Percentiles rank a stretch among this genome's conserved stretches.
These are phyloP conservation scores for Mobula birostris DNA, from an alignment of 2,113 vertebrate genomes.

Conservation along the genomic window DNA sequence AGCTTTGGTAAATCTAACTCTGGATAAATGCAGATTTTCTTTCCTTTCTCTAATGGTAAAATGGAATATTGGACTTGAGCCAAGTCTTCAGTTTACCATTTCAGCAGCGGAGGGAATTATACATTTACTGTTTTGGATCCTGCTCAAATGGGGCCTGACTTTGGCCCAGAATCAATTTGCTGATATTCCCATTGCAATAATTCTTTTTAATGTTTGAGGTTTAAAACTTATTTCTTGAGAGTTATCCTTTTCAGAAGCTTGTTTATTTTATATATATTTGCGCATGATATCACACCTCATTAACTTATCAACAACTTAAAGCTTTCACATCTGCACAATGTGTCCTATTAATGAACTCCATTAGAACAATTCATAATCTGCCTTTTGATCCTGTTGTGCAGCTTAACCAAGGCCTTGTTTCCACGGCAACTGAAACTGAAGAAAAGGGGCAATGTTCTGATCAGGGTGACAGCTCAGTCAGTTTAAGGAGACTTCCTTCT, in stretches of 20 bases:
- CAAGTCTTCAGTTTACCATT: slow-evolving; percentile 29
- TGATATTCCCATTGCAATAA: slow-evolving; percentile 2
- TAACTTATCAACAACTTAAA: slow-evolving; percentile 5
- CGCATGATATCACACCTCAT: neutral
- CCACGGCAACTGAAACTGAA: slow-evolving; percentile 32
- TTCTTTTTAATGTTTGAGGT: slow-evolving; percentile 31
- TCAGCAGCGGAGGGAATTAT: slow-evolving; percentile 17
- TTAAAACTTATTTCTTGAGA: neutral
- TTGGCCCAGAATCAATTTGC: slow-evolving; percentile 19
- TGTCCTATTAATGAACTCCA: slow-evolving; percentile 11
- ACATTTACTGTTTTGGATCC: slow-evolving; percentile 9
- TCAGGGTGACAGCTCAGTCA: slow-evolving; percentile 15
- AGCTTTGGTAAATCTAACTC: slow-evolving; percentile 29
- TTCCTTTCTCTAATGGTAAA: slow-evolving; percentile 23
- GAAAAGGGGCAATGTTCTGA: neutral
- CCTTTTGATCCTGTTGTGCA: slow-evolving; percentile 34
- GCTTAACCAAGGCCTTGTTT: slow-evolving; percentile 15
- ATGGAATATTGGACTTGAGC: slow-evolving; percentile 25
- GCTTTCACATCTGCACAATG: neutral
- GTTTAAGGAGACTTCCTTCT: slow-evolving; percentile 27
- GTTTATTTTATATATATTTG: neutral
- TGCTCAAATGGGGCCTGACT: slow-evolving; percentile 20
- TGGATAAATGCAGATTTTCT: neutral
- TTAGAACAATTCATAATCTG: slow-evolving; percentile 29
- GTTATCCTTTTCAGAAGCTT: neutral